A percentile compares a stretch with the other conserved stretches of the same genome.
Evolutionary conservation across 2,888 invertebrate genomes (phyloP).

Genomic region (Drosophila demipolita): DNA sequence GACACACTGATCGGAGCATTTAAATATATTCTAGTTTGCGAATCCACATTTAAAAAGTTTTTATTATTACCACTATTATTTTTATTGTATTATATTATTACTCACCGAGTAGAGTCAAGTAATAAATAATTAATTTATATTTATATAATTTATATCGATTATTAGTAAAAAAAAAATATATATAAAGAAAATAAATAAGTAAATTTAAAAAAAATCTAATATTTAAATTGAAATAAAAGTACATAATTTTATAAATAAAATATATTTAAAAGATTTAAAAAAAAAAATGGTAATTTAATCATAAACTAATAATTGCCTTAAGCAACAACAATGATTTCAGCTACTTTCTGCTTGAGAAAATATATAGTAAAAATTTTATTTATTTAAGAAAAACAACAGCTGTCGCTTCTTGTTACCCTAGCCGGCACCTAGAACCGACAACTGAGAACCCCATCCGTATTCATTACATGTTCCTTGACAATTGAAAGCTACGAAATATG

Average conservation of each 20-base stretch:
- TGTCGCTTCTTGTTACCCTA: slow-evolving; percentile 8
- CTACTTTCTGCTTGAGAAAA: neutral
- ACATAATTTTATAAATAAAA: no score
- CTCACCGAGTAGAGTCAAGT: no score
- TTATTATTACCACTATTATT: no score
- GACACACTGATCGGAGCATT: neutral
- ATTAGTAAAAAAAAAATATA: no score
- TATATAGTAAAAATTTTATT: slow-evolving; percentile 13
- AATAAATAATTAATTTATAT: no score
- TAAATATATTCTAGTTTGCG: neutral
- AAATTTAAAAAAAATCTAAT: no score
- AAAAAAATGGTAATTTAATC: neutral
- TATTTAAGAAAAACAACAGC: slow-evolving; percentile 19
- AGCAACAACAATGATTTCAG: neutral
- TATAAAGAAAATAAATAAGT: no score
- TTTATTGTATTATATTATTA: no score
- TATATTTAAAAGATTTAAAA: neutral
- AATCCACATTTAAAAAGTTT: neutral
- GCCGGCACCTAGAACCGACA: neutral
- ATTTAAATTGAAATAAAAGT: neutral
- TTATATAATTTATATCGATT: no score
- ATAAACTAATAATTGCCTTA: neutral
- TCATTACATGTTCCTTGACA: slow-evolving; percentile 40
- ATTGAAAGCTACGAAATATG: slow-evolving; percentile 58
- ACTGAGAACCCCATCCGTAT: slow-evolving; percentile 37